phyloP scores from a whole-genome alignment of 2,888 invertebrate species.

The Pycnomerus fuliginosus region DNA sequence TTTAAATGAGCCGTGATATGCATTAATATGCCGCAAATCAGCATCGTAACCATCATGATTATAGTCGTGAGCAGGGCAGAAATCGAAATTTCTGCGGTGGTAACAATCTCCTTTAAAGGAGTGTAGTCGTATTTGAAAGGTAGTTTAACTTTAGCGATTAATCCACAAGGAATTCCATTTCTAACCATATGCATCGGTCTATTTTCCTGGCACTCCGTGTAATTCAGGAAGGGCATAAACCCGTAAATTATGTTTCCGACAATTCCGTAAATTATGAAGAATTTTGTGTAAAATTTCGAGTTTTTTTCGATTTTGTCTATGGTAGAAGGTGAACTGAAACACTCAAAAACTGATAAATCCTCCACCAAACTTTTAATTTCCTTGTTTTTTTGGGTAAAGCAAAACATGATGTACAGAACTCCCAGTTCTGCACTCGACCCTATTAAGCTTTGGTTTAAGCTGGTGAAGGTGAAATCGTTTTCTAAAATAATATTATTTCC shows the following conservation, averaged over 20 bases:
- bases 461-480: constrained; percentile 19
- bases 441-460: constrained; percentile 23
- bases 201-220: constrained; percentile 26
- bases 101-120: constrained; percentile 26
- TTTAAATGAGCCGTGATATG: constrained; percentile 33
- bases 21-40: constrained; percentile 36
- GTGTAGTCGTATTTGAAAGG: constrained; percentile 31
- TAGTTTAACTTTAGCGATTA: constrained; percentile 25
- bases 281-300: constrained; percentile 25
- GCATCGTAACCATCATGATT: constrained; percentile 34
- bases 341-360: constrained; percentile 22
- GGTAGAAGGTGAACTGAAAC: constrained; percentile 10
- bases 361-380: constrained; percentile 24
- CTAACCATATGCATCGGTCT: constrained; percentile 28
- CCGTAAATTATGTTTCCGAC: constrained; percentile 32
- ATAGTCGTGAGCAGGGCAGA: constrained; percentile 29
- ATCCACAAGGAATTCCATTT: constrained; percentile 33
- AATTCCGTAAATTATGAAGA: constrained; percentile 28
- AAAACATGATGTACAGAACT: constrained; percentile 24
- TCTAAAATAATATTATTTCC: constrained; percentile 11
- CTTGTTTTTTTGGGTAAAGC: constrained; percentile 22
- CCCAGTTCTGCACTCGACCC: constrained; percentile 21
- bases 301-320: constrained; percentile 25
- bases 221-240: constrained; percentile 28
- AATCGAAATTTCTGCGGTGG: constrained; percentile 28